These are phyloP conservation scores for Cotesia chilonis DNA, from an alignment of 1,140 invertebrate genomes.

Conservation along the genomic window DNA sequence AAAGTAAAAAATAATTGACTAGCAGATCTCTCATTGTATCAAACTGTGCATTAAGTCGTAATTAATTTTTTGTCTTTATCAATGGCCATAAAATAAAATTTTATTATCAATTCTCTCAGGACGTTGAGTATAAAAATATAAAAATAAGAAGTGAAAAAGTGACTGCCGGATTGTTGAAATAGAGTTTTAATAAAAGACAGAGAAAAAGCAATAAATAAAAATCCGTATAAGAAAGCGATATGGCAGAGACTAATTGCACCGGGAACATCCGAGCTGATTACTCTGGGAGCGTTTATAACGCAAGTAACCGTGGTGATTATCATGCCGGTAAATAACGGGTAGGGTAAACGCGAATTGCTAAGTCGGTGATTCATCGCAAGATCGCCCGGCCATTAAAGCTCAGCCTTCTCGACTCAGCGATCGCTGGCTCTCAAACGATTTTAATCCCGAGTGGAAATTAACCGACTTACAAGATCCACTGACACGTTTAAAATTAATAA, in stretches of 20 bases:
- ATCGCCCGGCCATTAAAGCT: conserved; percentile 27
- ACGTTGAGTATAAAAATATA: not conserved
- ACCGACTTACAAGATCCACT: not conserved
- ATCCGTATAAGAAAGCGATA: not conserved
- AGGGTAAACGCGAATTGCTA: conserved; percentile 29
- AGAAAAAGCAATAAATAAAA: not conserved
- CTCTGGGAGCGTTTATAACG: conserved; percentile 22
- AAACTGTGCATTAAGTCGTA: too few species aligned
- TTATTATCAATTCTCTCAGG: too few species aligned
- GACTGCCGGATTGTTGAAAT: not conserved
- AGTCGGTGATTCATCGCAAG: conserved; percentile 31
- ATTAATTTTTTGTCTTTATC: too few species aligned
- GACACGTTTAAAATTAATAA: not conserved
- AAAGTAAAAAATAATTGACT: too few species aligned
- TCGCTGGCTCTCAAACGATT: not conserved
- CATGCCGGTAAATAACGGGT: conserved; percentile 32
- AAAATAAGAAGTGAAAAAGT: not conserved
- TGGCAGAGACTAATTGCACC: conserved; percentile 32
- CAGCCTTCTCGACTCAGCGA: not conserved
- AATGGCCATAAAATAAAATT: too few species aligned
- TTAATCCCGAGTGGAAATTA: conserved; percentile 1
- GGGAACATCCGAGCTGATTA: conserved; percentile 24
- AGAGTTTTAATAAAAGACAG: too few species aligned
- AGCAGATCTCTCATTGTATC: not conserved
- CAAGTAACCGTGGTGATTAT: conserved; percentile 24